Base-by-base conservation (phyloP, 2,888 invertebrate genomes). In the Loripinus fragilis region DNA sequence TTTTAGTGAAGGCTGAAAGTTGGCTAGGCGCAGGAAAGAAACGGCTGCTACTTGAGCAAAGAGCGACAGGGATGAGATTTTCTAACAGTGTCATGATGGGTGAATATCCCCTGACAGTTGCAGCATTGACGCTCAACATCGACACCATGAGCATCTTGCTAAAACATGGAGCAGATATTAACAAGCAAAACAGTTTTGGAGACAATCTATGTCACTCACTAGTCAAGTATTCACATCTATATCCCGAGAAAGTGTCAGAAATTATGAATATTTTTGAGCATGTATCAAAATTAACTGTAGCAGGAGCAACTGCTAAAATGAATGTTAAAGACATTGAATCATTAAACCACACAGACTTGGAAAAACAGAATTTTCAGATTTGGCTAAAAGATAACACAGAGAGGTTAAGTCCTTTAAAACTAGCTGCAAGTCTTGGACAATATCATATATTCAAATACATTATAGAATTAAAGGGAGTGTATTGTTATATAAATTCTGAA, bases 1-100 rank as follows among this genome's bases (percentile, higher is more conserved):
- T 86, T n/a, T 42, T 87, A 20, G 20, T 28, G 20, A 65, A 75
- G 15, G 48, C 67, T 38, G 74, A 77, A 15, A 48, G 60, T 2
- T n/a, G n/a, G n/a, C 30, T 41, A 15, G 66, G 65, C 23, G 50
- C 50, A 7, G 65, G 45, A 30, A 33, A 48, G 42, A 76, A 55
- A 17, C 45, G 69, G 38, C 10, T 2, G 10, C 15, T 60, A 8
- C 60, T 60, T 33, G 33, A 60, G 30, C 60, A 60, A 33, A 60
- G 17, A 20, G 89, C 88, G 0, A 83, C 81, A 2, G 88, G 89
- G 0, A 55, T 79, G 10, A 66, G 76, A 17, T 89, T 89, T 72
- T 67, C 66, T 12, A 85, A 85, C 76, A 88, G 87, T 0, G 87
- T 87, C 8, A 86, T 89, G 87, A 80, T 87, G 80, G 89, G 88